A percentile compares a stretch with the other conserved stretches of the same genome.
Evolutionary conservation across 2,888 invertebrate species (phyloP).

Genomic region (Tiliacea citrago): DNA sequence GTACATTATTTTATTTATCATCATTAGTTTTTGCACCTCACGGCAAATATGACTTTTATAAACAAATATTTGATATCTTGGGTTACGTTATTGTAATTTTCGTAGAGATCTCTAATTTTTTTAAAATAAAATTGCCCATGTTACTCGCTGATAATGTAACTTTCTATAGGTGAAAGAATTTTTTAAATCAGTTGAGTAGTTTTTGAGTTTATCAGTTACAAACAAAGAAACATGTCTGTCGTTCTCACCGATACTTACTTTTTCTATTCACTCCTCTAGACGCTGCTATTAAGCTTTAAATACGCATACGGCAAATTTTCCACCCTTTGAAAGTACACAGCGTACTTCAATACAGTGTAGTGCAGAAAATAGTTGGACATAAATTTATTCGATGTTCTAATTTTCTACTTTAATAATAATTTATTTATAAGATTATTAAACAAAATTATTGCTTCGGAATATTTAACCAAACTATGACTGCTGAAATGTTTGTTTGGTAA

Average conservation of each 20-base stretch:
- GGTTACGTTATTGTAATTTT: no score
- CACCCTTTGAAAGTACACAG: slow-evolving; percentile 67
- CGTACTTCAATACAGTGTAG: slow-evolving; percentile 58
- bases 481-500: not conserved
- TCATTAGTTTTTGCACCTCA: no score
- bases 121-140: no score
- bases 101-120: no score
- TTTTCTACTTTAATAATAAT: not conserved
- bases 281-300: slow-evolving; percentile 68
- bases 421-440: not conserved
- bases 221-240: slow-evolving; percentile 1
- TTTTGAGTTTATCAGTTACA: no score
- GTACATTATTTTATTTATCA: no score
- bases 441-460: not conserved
- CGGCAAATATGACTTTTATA: no score
- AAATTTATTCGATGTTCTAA: not conserved
- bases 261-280: slow-evolving; percentile 70
- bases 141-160: no score
- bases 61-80: no score
- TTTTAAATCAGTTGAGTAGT: no score
- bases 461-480: not conserved
- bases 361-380: slow-evolving; percentile 49
- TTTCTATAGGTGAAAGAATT: no score
- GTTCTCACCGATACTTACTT: slow-evolving; percentile 53
- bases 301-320: slow-evolving; percentile 70